Percentiles rank a stretch among this genome's conserved stretches.
Conservation (phyloP, 2,888 invertebrate species). For the Drosophila algonquin region DNA sequence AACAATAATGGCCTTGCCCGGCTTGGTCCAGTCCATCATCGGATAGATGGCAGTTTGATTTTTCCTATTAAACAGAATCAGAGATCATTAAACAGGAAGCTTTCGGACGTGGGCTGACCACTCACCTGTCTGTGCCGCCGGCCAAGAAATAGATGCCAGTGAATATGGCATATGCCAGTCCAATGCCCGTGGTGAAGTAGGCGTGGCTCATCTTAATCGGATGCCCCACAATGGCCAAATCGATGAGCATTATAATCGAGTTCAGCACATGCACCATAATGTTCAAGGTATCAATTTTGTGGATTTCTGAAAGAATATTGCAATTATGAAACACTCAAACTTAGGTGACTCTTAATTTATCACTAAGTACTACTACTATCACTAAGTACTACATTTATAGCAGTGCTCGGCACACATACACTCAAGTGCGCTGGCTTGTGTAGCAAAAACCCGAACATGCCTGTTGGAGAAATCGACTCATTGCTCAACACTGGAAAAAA, state of each 20-base stretch:
- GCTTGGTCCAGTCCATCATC: conserved; percentile 90
- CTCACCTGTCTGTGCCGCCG: conserved; percentile 89
- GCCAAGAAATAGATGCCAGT: conserved; percentile 88
- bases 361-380: no score
- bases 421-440: no score
- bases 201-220: conserved; percentile 86
- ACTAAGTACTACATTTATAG: no score
- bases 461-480: no score
- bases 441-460: no score
- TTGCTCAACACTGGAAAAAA: no score
- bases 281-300: conserved; percentile 83
- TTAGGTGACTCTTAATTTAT: background rate
- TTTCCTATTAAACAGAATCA: conserved; percentile 83
- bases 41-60: conserved; percentile 89
- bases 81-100: background rate
- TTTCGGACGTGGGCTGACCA: background rate
- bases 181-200: conserved; percentile 87
- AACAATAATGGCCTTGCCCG: conserved; percentile 86
- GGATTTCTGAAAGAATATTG: conserved; percentile 71
- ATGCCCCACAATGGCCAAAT: conserved; percentile 89
- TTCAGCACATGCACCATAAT: conserved; percentile 86
- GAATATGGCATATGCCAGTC: conserved; percentile 88
- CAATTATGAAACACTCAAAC: background rate
- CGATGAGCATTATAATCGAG: conserved; percentile 89
- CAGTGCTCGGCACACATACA: no score